A percentile compares a stretch with the other conserved stretches of the same genome.
phyloP scores from a whole-genome alignment of 92 coral and sea anemone species.

The Blastomussa wellsi region DNA sequence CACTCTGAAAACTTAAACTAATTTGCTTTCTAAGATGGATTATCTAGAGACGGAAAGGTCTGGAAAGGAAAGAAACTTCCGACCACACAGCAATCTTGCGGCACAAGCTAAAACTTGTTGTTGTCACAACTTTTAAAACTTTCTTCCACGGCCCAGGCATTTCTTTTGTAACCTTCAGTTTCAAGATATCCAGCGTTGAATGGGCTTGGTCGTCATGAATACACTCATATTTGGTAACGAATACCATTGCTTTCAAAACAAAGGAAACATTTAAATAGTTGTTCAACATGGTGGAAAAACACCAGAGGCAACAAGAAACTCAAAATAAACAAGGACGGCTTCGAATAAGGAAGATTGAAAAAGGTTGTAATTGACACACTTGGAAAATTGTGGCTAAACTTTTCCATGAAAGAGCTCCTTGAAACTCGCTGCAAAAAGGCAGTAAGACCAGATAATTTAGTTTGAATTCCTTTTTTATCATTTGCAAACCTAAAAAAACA shows the following conservation, averaged over 20 bases:
- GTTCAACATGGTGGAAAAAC: too few relatives aligned
- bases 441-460: background rate
- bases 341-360: too few relatives aligned
- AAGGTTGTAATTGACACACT: too few relatives aligned
- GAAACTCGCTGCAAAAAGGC: background rate
- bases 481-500: background rate
- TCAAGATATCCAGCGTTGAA: background rate
- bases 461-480: background rate
- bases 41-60: background rate
- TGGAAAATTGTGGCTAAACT: too few relatives aligned
- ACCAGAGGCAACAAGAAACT: too few relatives aligned
- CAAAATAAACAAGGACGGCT: too few relatives aligned
- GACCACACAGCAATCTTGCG: background rate
- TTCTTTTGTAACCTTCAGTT: background rate
- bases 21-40: background rate
- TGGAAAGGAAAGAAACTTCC: conserved; percentile 10
- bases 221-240: too few relatives aligned
- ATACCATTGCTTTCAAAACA: too few relatives aligned
- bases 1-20: background rate
- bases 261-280: too few relatives aligned
- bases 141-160: background rate
- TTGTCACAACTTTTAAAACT: background rate
- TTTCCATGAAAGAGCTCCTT: too few relatives aligned
- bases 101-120: background rate
- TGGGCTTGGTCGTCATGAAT: too few relatives aligned